Conservation (phyloP, 2,888 invertebrate species). For the Sceliomorpha sp. region DNA sequence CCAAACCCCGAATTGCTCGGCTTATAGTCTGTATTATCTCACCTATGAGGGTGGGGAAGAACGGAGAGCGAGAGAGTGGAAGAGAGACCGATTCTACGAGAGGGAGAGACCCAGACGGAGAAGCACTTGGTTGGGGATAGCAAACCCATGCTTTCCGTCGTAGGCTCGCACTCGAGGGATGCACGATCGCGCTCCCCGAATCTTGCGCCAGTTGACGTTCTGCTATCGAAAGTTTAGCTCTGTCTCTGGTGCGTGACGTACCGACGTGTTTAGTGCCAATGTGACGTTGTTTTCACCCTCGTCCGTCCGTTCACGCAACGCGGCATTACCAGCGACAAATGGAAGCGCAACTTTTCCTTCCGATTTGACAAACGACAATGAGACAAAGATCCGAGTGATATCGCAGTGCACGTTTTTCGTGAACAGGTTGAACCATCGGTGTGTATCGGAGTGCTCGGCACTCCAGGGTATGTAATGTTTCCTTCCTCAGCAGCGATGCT, state of each 20-base stretch:
- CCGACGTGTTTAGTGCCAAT: slow-evolving; percentile 17
- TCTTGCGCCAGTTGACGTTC: slow-evolving; percentile 68
- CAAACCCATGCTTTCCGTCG: slow-evolving; percentile 61
- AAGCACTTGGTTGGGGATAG: slow-evolving; percentile 46
- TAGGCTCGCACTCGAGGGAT: slow-evolving; percentile 72
- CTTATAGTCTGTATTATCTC: slow-evolving; percentile 80
- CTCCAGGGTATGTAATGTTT: slow-evolving; percentile 67
- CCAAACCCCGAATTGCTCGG: slow-evolving; percentile 78
- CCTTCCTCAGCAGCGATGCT: slow-evolving; percentile 79
- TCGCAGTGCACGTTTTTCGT: too few relatives aligned
- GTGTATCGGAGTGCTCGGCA: slow-evolving; percentile 8
- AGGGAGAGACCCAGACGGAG: slow-evolving; percentile 25
- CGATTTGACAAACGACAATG: neutral
- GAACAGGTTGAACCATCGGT: slow-evolving; percentile 14
- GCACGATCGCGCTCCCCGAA: slow-evolving; percentile 65
- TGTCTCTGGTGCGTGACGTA: slow-evolving; percentile 35
- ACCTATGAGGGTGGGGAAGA: slow-evolving; percentile 63
- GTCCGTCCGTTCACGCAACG: neutral
- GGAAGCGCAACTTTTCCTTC: neutral
- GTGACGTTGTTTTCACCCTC: slow-evolving; percentile 22
- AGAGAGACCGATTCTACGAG: slow-evolving; percentile 19
- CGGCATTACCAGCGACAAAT: neutral
- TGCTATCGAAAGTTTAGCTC: slow-evolving; percentile 67
- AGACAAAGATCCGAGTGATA: too few relatives aligned
- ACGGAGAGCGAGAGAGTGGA: slow-evolving; percentile 34